Conservation (phyloP, 2,797 vertebrate genomes). For the Melanotaenia pygmaea region DNA sequence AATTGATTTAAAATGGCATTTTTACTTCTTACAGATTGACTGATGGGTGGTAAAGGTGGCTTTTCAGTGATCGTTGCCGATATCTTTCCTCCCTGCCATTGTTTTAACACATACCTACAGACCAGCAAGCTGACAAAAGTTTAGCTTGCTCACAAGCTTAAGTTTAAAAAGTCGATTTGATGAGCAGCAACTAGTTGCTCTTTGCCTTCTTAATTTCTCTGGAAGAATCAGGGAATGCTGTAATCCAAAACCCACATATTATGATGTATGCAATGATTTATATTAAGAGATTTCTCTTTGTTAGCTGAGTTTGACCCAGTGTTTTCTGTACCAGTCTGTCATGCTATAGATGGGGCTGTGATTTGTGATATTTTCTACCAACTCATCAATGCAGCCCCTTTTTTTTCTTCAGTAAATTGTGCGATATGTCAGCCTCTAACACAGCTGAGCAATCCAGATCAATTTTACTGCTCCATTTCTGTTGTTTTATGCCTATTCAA, state of each 20-base stretch:
- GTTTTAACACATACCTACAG: neutral
- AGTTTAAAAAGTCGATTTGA: neutral
- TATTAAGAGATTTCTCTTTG: neutral
- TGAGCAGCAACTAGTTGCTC: neutral
- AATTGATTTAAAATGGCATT: neutral
- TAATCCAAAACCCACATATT: neutral
- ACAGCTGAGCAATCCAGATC: constrained; percentile 6
- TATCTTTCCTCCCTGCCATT: neutral
- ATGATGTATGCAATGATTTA: neutral
- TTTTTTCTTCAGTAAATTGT: constrained; percentile 1
- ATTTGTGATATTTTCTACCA: neutral
- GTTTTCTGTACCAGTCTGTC: constrained; percentile 1
- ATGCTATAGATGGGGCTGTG: neutral
- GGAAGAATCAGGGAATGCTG: neutral
- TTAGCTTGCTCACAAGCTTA: neutral
- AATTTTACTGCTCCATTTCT: constrained; percentile 14
- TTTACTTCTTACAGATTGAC: neutral
- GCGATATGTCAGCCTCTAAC: constrained; percentile 7
- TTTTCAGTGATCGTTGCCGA: neutral
- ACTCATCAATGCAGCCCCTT: neutral
- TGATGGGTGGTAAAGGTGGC: neutral
- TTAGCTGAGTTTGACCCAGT: neutral
- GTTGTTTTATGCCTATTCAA: constrained; percentile 1
- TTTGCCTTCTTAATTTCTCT: neutral
- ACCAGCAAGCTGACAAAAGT: too few species aligned